Evolutionary conservation across 2,888 invertebrate genomes (phyloP).

Genomic region (Merodon equestris): DNA sequence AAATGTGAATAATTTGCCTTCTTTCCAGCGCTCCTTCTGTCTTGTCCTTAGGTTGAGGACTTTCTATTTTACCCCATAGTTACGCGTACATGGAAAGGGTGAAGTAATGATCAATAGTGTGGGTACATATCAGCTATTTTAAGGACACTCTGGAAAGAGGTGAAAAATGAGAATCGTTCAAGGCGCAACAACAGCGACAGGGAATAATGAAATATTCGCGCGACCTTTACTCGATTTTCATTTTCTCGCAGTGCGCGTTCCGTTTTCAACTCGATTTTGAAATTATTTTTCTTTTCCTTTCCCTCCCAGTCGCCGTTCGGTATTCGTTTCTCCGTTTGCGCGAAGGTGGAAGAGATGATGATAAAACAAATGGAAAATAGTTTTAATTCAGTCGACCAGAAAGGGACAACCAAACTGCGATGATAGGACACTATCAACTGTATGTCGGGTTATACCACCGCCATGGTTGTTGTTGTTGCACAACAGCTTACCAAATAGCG

Average conservation of each 20-base stretch:
- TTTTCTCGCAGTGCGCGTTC: conserved; percentile 46
- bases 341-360: conserved; percentile 37
- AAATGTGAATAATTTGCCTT: conserved; percentile 56
- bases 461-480: no score
- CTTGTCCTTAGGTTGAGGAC: conserved; percentile 17
- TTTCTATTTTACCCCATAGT: no score
- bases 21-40: conserved; percentile 42
- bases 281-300: conserved; percentile 47
- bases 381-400: conserved; percentile 62
- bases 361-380: conserved; percentile 61
- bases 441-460: conserved; percentile 24
- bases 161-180: conserved; percentile 30
- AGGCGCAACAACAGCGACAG: conserved; percentile 24
- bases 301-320: not conserved
- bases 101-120: conserved; percentile 9
- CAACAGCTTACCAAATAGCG: no score
- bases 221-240: conserved; percentile 67
- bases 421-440: conserved; percentile 49
- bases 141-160: conserved; percentile 28
- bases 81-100: conserved; percentile 17
- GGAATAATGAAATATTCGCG: conserved; percentile 66
- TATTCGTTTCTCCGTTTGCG: no score
- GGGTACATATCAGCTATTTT: conserved; percentile 22
- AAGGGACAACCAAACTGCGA: conserved; percentile 57
- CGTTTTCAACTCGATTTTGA: conserved; percentile 50